Evolutionary conservation across 2,113 vertebrate species (phyloP).

Genomic region (Peromyscus leucopus): DNA sequence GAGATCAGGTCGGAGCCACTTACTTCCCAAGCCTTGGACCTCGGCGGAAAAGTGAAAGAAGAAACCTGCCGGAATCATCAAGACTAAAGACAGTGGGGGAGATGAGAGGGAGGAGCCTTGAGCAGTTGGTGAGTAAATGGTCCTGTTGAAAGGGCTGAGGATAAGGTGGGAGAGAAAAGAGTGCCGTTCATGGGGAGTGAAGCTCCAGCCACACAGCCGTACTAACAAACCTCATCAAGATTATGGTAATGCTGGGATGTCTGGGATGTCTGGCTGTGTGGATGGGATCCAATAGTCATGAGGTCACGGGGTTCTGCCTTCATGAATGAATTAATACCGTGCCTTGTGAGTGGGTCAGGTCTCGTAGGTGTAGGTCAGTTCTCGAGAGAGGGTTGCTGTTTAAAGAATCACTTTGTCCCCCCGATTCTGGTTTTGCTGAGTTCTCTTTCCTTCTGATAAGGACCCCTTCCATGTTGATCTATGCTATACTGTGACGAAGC

Average conservation of each 20-base stretch:
- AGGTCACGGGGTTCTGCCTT: neutral
- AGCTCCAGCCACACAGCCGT: neutral
- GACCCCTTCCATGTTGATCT: neutral
- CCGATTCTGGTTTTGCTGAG: neutral
- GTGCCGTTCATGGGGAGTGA: neutral
- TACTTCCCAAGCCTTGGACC: neutral
- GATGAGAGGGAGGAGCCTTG: neutral
- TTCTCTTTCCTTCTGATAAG: neutral
- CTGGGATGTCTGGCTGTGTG: neutral
- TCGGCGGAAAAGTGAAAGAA: neutral
- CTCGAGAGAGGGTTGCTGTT: neutral
- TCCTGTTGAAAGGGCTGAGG: neutral
- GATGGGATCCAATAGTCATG: neutral
- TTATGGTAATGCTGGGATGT: neutral
- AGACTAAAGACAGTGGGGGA: neutral
- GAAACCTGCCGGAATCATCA: neutral
- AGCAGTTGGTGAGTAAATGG: neutral
- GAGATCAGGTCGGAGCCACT: neutral
- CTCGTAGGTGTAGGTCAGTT: neutral
- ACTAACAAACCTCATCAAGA: neutral
- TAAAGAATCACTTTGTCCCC: neutral
- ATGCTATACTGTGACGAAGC: neutral
- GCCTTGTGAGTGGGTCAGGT: neutral
- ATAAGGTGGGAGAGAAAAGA: neutral
- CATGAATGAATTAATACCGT: neutral